A percentile compares a stretch with the other conserved stretches of the same genome.
Conservation (phyloP, 2,113 vertebrate species). For the Oxyura jamaicensis region DNA sequence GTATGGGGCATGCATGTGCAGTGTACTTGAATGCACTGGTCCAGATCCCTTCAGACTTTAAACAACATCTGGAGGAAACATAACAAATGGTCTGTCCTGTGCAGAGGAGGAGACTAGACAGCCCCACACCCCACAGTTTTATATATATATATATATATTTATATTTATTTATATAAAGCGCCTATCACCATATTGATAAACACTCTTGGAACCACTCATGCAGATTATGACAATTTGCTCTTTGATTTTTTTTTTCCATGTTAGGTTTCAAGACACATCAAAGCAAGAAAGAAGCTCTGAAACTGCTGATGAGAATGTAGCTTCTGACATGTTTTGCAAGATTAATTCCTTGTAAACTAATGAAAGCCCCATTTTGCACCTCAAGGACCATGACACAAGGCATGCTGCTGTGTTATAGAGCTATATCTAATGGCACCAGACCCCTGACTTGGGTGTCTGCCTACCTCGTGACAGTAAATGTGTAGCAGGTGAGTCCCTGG, state of each 20-base stretch:
- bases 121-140: background rate
- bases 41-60: background rate
- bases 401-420: background rate
- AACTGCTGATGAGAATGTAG: background rate
- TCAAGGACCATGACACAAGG: background rate
- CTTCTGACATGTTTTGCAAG: background rate
- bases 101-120: background rate
- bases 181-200: too few species aligned
- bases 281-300: background rate
- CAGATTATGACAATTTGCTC: background rate
- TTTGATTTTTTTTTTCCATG: background rate
- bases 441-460: too few species aligned
- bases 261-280: background rate
- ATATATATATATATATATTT: too few species aligned
- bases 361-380: background rate
- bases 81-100: background rate
- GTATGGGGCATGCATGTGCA: accelerated
- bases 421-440: background rate
- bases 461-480: background rate
- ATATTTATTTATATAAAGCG: too few species aligned
- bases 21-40: accelerated
- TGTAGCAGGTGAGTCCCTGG: background rate
- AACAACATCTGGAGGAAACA: background rate
- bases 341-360: background rate
- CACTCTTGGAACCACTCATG: too few species aligned